Conservation (phyloP, 2,888 invertebrate genomes). For the Cheilosia pagana region DNA sequence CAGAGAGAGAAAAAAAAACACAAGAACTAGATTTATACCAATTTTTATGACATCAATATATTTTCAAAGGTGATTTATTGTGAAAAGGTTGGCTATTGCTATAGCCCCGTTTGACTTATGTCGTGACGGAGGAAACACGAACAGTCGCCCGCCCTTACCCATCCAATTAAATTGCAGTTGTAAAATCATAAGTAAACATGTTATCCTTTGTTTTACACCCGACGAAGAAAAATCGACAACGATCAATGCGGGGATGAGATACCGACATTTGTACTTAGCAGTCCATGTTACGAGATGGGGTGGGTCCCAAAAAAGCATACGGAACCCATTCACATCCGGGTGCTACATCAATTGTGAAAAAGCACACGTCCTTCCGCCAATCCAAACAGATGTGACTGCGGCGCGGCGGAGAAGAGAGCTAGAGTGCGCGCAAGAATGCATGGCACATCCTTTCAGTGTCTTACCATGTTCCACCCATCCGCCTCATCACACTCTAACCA, state of each 20-base stretch:
- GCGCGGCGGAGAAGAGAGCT: slow-evolving; percentile 5
- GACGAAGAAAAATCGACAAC: slow-evolving; percentile 9
- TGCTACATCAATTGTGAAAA: slow-evolving; percentile 17
- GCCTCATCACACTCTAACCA: slow-evolving; percentile 24
- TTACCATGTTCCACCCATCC: slow-evolving; percentile 3
- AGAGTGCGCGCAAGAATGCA: slow-evolving; percentile 33
- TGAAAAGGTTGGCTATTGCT: slow-evolving; percentile 47
- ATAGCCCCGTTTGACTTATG: slow-evolving; percentile 37
- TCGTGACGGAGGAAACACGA: neutral
- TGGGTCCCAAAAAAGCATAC: slow-evolving; percentile 23
- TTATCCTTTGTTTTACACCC: slow-evolving; percentile 48
- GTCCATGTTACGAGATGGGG: slow-evolving; percentile 30
- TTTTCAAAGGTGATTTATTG: slow-evolving; percentile 72
- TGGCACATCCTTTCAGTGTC: slow-evolving; percentile 25
- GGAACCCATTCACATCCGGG: slow-evolving; percentile 1
- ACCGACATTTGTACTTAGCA: slow-evolving; percentile 33
- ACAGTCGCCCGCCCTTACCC: neutral
- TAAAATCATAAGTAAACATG: slow-evolving; percentile 51
- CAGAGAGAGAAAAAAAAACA: slow-evolving; percentile 27
- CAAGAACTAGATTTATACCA: slow-evolving; percentile 73
- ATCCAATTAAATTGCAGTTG: slow-evolving; percentile 51
- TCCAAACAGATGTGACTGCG: slow-evolving; percentile 41
- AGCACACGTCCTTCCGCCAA: slow-evolving; percentile 45
- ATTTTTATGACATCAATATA: slow-evolving; percentile 75
- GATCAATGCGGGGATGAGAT: slow-evolving; percentile 12